Evolutionary conservation across 2,888 invertebrate species (phyloP).

Genomic region (Epistrophella euchroma): DNA sequence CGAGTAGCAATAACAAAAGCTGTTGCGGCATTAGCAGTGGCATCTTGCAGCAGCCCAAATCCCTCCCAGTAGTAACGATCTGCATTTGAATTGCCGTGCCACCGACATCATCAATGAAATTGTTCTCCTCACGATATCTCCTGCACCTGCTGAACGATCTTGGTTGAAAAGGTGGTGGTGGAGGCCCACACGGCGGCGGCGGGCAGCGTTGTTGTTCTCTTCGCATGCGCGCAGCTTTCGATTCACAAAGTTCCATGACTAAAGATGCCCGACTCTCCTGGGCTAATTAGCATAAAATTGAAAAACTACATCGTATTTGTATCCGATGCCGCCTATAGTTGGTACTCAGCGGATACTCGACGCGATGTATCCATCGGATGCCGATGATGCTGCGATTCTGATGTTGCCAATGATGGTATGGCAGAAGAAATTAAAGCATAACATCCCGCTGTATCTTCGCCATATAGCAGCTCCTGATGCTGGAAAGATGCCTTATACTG

Average conservation of each 20-base stretch:
- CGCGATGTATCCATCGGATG: slow-evolving; percentile 52
- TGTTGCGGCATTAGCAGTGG: slow-evolving; percentile 6
- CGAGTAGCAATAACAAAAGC: slow-evolving; percentile 69
- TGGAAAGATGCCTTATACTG: slow-evolving; percentile 39
- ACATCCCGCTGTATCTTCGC: slow-evolving; percentile 64
- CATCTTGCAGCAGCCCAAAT: slow-evolving; percentile 57
- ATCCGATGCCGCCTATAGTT: slow-evolving; percentile 33
- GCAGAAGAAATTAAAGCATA: slow-evolving; percentile 74
- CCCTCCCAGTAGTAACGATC: slow-evolving; percentile 76
- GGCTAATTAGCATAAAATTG: slow-evolving; percentile 83
- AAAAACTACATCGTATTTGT: slow-evolving; percentile 80
- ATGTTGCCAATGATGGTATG: slow-evolving; percentile 17
- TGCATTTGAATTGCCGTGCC: slow-evolving; percentile 73
- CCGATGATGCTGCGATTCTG: slow-evolving; percentile 11
- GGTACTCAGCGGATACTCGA: slow-evolving; percentile 26
- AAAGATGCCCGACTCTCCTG: slow-evolving; percentile 67
- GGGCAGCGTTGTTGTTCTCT: slow-evolving; percentile 32
- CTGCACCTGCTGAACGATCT: slow-evolving; percentile 58
- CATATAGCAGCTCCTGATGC: slow-evolving; percentile 48
- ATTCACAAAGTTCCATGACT: slow-evolving; percentile 69
- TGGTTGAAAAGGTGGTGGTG: not conserved
- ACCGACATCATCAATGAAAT: slow-evolving; percentile 68
- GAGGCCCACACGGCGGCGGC: not conserved
- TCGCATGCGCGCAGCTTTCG: slow-evolving; percentile 62
- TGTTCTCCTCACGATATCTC: slow-evolving; percentile 60